Base-by-base conservation (phyloP, 1,140 invertebrate genomes). In the Ips typographus region DNA sequence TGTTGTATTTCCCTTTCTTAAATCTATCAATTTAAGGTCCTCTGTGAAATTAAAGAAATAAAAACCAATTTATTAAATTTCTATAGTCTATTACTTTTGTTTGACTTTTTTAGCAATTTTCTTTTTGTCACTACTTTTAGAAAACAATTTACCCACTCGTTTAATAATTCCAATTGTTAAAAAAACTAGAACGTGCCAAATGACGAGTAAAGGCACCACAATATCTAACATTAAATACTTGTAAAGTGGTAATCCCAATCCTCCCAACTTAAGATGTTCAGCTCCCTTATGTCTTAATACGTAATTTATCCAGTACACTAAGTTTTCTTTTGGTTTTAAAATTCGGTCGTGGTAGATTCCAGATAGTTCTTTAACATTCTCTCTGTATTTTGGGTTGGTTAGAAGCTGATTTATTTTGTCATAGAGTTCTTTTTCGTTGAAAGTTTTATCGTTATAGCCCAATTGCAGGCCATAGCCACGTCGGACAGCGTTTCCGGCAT, bases 401-500 rank as follows among this genome's bases (percentile, higher is more conserved):
- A 68, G 37, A 7, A 73, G 7, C 56, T 73, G 70, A n/a, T 70
- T 43, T 1, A 76, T 37, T 3, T 57, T 1, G 3, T 59, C 38
- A 40, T 6, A n/a, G 2, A 76, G 65, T 2, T 42, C 66, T 59
- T 74, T 68, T 41, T 76, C 70, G 42, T 7, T 76, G 1, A 82
- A 70, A 6, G 75, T 60, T 2, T 52, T 22, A 65, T 78, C 77
- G 36, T 73, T 66, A 1, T 81, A 59, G 1, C 80, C 74, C 6
- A 70, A 3, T 62, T 44, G 44, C 63, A 82, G 76, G 36, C 83
- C 85, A 66, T 82, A 83, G 3, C 84, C 85, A 3, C 74, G 71
- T 38, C 78, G 52, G 41, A 83, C 77, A 1, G 82, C 80, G 43
- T 81, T 80, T 2, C 81, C 78, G 66, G 85, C 79, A 72, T 88